Base-by-base conservation (phyloP, 2,888 invertebrate genomes). In the Drosophila limbata region DNA sequence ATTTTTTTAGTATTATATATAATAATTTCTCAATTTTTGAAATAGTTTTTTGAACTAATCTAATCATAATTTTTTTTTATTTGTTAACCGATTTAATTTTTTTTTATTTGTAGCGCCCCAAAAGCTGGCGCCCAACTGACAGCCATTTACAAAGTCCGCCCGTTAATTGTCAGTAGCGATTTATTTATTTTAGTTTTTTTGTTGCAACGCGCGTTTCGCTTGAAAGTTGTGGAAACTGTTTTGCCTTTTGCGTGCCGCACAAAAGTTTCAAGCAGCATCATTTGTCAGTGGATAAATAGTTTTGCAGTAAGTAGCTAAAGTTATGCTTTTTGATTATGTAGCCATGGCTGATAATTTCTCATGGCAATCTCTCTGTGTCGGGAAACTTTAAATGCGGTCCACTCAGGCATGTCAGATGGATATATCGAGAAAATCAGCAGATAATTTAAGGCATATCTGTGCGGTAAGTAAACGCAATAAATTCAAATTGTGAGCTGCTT, bases 271-370 rank as follows among this genome's bases (percentile, higher is more conserved):
- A 82, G 87, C 85, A 72, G 82, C 85, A 85, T 85, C 89, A 85
- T 89, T 85, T 85, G 89, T 89, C 85, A 87, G 88, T 81, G 84
- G 79, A 88, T 86, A 86, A 88, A 88, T 84, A 84, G 84, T 88
- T 88, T 81, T 74, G 56, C 73, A 84, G 88, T 85, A 84, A 84
- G 88, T 85, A 78, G 87, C 87, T 68, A 77, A 81, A 86, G 87
- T 86, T 88, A 86, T 84, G 87, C 79, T 81, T 86, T 88, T 88
- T 86, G 84, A 84, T 88, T 85, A 88, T 85, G 76, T 62, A 62
- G 71, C 53, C 56, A 44, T 53, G 71, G 67, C 84, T 70, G 81
- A 86, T 86, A 79, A 88, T 88, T 81, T 86, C 69, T 79, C 88
- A 84, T 82, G 75, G 75, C 81, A 63, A 64, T 56, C 53, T 50